phyloP scores from a whole-genome alignment of 2,888 invertebrate species.

The Eulithis testata region DNA sequence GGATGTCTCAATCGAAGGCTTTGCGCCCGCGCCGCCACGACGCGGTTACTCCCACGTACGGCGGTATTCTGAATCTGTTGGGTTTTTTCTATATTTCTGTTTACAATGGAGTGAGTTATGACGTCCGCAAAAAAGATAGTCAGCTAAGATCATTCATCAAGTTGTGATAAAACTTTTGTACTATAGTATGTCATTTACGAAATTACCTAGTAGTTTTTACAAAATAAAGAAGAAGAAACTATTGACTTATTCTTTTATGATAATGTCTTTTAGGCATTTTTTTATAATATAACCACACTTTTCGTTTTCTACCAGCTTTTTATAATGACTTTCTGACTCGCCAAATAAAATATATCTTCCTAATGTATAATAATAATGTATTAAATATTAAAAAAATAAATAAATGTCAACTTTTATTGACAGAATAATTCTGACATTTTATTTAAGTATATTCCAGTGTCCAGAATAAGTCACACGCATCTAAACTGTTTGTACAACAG shows the following conservation, averaged over 20 bases:
- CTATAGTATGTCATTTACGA: neutral
- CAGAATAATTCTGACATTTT: neutral
- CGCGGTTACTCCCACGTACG: constrained; percentile 59
- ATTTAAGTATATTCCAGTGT: constrained; percentile 4
- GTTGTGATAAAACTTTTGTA: constrained; percentile 2
- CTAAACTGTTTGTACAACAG: constrained; percentile 58
- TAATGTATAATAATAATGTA: too few species aligned
- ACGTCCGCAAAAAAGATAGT: constrained; percentile 26
- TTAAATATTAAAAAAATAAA: too few species aligned
- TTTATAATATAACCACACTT: too few species aligned
- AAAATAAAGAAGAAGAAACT: too few species aligned
- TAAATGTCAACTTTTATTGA: too few species aligned
- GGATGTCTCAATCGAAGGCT: constrained; percentile 81
- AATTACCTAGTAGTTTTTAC: neutral
- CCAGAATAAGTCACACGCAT: constrained; percentile 40
- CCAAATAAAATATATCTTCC: too few species aligned
- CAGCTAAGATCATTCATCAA: constrained; percentile 20
- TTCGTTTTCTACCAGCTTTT: too few species aligned
- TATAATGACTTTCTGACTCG: too few species aligned
- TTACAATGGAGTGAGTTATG: constrained; percentile 45
- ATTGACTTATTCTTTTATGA: too few species aligned
- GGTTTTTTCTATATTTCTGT: constrained; percentile 43
- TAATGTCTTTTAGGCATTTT: too few species aligned
- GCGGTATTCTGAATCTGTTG: constrained; percentile 53
- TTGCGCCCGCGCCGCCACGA: constrained; percentile 60